Conservation (phyloP, 2,888 invertebrate species). For the Stenodera caucasica region DNA sequence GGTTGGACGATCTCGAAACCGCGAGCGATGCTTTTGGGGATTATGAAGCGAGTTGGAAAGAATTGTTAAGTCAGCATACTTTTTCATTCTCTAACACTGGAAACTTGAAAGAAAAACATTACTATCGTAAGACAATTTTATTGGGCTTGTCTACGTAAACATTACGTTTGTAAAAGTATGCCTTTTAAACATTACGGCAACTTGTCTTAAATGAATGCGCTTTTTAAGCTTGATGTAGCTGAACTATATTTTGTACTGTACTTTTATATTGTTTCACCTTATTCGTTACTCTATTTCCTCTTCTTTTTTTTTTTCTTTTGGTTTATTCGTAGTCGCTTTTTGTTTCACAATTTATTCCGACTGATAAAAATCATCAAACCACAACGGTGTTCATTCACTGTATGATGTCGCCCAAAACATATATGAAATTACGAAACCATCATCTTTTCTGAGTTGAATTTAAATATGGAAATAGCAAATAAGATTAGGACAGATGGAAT, state of each 20-base stretch:
- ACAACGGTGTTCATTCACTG: slow-evolving; percentile 35
- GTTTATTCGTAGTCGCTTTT: slow-evolving; percentile 15
- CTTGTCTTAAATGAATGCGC: slow-evolving; percentile 35
- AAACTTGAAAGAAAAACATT: slow-evolving; percentile 42
- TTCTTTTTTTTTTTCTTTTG: background rate
- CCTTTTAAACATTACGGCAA: slow-evolving; percentile 38
- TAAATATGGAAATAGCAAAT: slow-evolving; percentile 42
- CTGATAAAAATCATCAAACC: slow-evolving; percentile 39
- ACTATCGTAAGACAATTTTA: slow-evolving; percentile 44
- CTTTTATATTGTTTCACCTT: background rate
- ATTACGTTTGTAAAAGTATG: slow-evolving; percentile 35
- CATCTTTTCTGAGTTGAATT: slow-evolving; percentile 38
- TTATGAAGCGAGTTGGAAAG: slow-evolving; percentile 47
- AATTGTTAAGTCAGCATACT: slow-evolving; percentile 50
- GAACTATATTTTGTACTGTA: slow-evolving; percentile 20
- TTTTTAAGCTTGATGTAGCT: slow-evolving; percentile 37
- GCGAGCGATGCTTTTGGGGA: slow-evolving; percentile 45
- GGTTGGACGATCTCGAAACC: slow-evolving; percentile 40
- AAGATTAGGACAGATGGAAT: slow-evolving; percentile 39
- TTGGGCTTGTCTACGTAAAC: slow-evolving; percentile 42
- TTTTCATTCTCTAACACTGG: slow-evolving; percentile 41
- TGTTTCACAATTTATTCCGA: slow-evolving; percentile 38
- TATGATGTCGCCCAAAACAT: slow-evolving; percentile 36
- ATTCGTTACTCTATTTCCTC: background rate
- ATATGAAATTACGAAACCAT: slow-evolving; percentile 39